Base-by-base conservation (phyloP, 2,888 invertebrate genomes). In the Homarus gammarus region DNA sequence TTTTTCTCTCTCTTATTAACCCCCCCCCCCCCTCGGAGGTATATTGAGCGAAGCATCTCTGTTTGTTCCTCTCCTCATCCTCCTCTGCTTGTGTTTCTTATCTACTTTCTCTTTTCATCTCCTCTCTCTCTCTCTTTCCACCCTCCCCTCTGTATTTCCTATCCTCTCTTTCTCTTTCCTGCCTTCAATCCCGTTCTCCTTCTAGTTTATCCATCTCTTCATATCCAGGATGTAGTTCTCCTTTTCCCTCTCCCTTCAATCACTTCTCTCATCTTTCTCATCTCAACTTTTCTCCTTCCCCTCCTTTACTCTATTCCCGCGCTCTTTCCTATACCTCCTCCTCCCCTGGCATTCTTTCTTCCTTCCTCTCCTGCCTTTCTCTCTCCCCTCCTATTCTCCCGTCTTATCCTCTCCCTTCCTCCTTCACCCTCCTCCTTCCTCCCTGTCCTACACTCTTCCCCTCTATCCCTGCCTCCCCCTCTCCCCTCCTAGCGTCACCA, bases 41-140 rank as follows among this genome's bases (percentile, higher is more conserved):
- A n/a, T 75, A 75, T 75, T 44, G 75, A 75, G 44, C 75, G 75
- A n/a, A 31, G 22, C 49, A 38, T 75, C 44, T 49, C 27, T 70
- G 12, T 70, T 12, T 31, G 12, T 36, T 18, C 15, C 72, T 75
- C n/a, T n/a, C n/a, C n/a, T n/a, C n/a, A n/a, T n/a, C n/a, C n/a
- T n/a, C n/a, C n/a, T n/a, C n/a, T n/a, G n/a, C n/a, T n/a, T n/a
- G n/a, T n/a, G n/a, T n/a, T n/a, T n/a, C n/a, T n/a, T n/a, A n/a
- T n/a, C n/a, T n/a, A n/a, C n/a, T n/a, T n/a, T n/a, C n/a, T n/a
- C n/a, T n/a, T n/a, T n/a, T n/a, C n/a, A n/a, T n/a, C n/a, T n/a
- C n/a, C n/a, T n/a, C n/a, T n/a, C 75, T 49, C 75, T 75, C 75
- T 75, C 75, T 49, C 75, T 75, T 27, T 75, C 75, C 27, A 38